Conservation (phyloP, 2,888 invertebrate genomes). For the Drosophila pseudotalamancana region DNA sequence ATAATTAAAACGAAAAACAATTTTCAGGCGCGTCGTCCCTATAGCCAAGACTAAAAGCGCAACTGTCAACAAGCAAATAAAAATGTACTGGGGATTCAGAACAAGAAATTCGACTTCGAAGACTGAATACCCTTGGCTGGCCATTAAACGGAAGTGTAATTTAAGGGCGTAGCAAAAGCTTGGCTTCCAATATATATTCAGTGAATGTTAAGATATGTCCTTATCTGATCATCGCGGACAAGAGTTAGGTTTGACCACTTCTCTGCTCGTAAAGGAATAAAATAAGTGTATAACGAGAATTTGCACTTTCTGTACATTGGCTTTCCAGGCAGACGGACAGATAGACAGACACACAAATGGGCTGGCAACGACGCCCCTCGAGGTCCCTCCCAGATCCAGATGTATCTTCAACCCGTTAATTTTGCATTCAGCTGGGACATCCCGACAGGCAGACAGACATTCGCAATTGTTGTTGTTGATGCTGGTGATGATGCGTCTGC, state of each 20-base stretch:
- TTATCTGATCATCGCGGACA: background rate
- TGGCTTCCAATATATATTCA: background rate
- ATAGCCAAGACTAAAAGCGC: slow-evolving; percentile 40
- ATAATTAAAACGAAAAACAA: slow-evolving; percentile 63
- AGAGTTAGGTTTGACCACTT: background rate
- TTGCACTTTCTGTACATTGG: slow-evolving; percentile 36
- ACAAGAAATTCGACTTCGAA: slow-evolving; percentile 4
- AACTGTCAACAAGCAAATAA: slow-evolving; percentile 51
- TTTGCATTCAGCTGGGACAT: slow-evolving; percentile 43
- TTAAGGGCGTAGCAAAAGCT: too few relatives aligned
- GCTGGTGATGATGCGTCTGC: slow-evolving; percentile 17
- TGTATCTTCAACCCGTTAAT: slow-evolving; percentile 36
- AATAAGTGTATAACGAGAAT: slow-evolving; percentile 28
- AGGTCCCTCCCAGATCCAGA: background rate
- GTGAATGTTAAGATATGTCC: background rate
- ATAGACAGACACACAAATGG: slow-evolving; percentile 52
- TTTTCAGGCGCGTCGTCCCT: slow-evolving; percentile 36
- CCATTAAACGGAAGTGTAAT: background rate
- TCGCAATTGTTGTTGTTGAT: slow-evolving; percentile 14
- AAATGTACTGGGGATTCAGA: background rate
- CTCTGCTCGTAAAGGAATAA: slow-evolving; percentile 1
- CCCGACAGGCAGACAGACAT: slow-evolving; percentile 8
- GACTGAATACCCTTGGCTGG: slow-evolving; percentile 20
- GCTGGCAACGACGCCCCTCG: slow-evolving; percentile 12
- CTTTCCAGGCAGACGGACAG: slow-evolving; percentile 39